phyloP scores from a whole-genome alignment of 2,888 invertebrate genomes.

The Atethmia centrago region DNA sequence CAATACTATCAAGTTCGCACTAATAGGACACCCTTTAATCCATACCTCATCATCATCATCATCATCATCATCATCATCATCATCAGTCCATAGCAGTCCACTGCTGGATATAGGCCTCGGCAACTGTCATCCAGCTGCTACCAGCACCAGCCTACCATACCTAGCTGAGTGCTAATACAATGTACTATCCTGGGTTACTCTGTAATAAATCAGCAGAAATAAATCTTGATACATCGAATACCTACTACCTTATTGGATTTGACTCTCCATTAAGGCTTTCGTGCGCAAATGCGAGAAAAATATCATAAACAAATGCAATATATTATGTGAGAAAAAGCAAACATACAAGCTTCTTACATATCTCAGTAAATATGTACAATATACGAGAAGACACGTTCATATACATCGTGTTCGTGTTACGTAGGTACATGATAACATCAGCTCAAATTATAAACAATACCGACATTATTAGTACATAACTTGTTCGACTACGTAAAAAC shows the following conservation, averaged over 20 bases:
- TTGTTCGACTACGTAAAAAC: background rate
- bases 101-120: too few species aligned
- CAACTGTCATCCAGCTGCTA: too few species aligned
- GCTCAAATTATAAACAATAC: slow-evolving; percentile 2
- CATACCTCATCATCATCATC: too few species aligned
- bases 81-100: too few species aligned
- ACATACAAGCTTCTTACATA: slow-evolving; percentile 5
- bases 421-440: background rate
- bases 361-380: background rate
- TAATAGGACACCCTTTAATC: background rate
- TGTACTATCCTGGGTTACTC: background rate
- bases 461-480: background rate
- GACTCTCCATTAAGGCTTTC: slow-evolving; percentile 11
- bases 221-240: slow-evolving; percentile 5
- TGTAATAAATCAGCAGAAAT: slow-evolving; percentile 17
- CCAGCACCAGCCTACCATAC: too few species aligned
- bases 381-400: too few species aligned
- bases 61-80: too few species aligned
- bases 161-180: background rate
- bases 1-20: background rate
- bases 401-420: background rate
- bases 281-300: slow-evolving; percentile 27
- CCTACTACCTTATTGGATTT: slow-evolving; percentile 25
- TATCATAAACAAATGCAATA: slow-evolving; percentile 33
- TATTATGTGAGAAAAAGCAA: slow-evolving; percentile 12